Evolutionary conservation across 2,113 vertebrate genomes (phyloP).

Genomic region (Aptenodytes patagonicus): DNA sequence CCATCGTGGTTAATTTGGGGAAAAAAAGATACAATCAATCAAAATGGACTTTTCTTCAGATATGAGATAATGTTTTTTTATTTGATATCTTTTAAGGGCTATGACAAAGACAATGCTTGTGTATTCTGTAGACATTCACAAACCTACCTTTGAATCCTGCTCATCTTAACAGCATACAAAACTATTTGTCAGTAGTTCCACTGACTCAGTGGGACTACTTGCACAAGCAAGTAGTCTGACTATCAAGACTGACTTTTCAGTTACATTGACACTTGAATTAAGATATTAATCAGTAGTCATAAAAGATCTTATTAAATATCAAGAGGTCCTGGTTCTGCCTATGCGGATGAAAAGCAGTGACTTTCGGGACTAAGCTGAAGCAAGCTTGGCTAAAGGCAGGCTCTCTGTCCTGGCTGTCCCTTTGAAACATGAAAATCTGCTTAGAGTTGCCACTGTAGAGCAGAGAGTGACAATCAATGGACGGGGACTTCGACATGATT

Average conservation of each 20-base stretch:
- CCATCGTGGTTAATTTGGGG: background rate
- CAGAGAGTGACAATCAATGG: constrained; percentile 53
- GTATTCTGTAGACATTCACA: background rate
- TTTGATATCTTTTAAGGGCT: background rate
- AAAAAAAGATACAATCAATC: background rate
- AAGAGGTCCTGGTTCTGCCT: background rate
- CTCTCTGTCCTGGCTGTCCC: background rate
- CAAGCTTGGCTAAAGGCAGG: background rate
- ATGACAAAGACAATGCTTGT: background rate
- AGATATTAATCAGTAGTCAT: background rate
- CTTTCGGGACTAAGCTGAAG: background rate
- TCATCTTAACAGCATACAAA: background rate
- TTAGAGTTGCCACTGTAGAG: constrained; percentile 32
- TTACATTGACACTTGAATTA: background rate
- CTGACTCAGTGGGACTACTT: background rate
- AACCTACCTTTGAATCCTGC: background rate
- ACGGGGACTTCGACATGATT: constrained; percentile 46
- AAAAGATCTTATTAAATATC: background rate
- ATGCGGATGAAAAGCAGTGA: background rate
- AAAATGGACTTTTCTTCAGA: background rate
- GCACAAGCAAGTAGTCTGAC: background rate
- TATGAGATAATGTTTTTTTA: background rate
- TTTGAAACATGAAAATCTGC: constrained; percentile 24
- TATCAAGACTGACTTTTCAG: background rate
- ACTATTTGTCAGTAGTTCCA: background rate